Evolutionary conservation across 2,797 vertebrate genomes (phyloP).

Genomic region (Kryptolebias ocellatus): DNA sequence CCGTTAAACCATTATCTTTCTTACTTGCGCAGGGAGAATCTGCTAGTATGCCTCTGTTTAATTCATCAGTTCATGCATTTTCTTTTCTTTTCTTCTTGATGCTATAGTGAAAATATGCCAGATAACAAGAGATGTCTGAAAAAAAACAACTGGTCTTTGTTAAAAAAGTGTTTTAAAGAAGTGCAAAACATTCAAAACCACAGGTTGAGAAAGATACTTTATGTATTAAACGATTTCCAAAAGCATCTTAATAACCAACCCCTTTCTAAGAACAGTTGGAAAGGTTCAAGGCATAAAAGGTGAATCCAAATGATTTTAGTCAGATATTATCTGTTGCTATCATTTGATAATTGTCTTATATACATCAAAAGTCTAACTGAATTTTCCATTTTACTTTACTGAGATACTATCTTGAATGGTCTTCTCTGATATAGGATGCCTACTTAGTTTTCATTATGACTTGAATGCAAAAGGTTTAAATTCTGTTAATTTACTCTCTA

Average conservation of each 20-base stretch:
- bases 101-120: not conserved
- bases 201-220: not conserved
- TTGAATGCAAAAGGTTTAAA: constrained; percentile 18
- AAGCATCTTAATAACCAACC: not conserved
- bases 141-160: too few species aligned
- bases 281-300: not conserved
- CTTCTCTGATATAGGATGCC: constrained; percentile 6
- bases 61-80: too few species aligned
- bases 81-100: not conserved
- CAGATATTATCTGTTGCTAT: not conserved
- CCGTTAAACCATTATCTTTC: not conserved
- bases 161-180: too few species aligned
- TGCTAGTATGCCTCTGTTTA: not conserved
- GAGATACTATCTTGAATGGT: not conserved
- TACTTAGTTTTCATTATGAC: constrained; percentile 1
- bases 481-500: constrained; percentile 34
- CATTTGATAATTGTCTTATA: not conserved
- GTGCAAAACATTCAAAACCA: not conserved
- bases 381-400: constrained; percentile 1
- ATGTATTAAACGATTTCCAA: not conserved
- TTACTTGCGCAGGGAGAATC: not conserved
- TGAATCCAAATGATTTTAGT: not conserved
- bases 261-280: not conserved
- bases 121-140: not conserved
- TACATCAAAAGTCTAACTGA: not conserved